phyloP scores from a whole-genome alignment of 2,888 invertebrate species.

The Pyrgus malvae region DNA sequence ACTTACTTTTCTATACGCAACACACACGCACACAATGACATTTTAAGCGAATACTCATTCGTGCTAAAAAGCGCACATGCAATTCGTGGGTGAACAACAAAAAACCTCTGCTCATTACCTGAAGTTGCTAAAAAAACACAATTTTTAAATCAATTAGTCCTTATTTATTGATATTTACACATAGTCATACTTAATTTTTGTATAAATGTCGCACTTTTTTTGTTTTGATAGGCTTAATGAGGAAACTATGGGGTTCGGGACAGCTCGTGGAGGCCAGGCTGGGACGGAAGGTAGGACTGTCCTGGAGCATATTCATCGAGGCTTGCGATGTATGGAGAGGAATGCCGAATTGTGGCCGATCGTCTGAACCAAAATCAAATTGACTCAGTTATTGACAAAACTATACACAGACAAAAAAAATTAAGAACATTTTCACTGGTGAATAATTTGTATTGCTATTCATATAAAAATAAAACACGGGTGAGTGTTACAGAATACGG shows the following conservation, averaged over 20 bases:
- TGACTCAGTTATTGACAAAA: not conserved
- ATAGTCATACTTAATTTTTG: constrained; percentile 40
- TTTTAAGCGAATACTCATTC: constrained; percentile 46
- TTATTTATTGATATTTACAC: constrained; percentile 50
- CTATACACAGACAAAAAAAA: not conserved
- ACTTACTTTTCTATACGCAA: constrained; percentile 33
- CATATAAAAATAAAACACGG: not conserved
- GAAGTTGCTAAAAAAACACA: constrained; percentile 39
- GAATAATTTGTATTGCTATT: not conserved
- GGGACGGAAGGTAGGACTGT: constrained; percentile 37
- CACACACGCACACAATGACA: constrained; percentile 48
- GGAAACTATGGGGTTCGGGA: constrained; percentile 35
- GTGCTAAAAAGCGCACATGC: constrained; percentile 55
- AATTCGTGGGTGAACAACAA: constrained; percentile 41
- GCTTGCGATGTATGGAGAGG: constrained; percentile 65
- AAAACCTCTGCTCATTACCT: constrained; percentile 69
- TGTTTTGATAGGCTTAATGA: constrained; percentile 51
- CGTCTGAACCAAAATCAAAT: constrained; percentile 52
- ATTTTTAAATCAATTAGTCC: constrained; percentile 31
- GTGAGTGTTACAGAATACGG: constrained; percentile 10
- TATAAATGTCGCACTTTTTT: constrained; percentile 43
- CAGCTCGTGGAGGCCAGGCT: constrained; percentile 32
- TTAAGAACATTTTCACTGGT: not conserved
- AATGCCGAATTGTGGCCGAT: constrained; percentile 41
- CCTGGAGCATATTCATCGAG: constrained; percentile 59